Evolutionary conservation across 1,140 invertebrate species (phyloP).

Genomic region (Calliphora vicina): DNA sequence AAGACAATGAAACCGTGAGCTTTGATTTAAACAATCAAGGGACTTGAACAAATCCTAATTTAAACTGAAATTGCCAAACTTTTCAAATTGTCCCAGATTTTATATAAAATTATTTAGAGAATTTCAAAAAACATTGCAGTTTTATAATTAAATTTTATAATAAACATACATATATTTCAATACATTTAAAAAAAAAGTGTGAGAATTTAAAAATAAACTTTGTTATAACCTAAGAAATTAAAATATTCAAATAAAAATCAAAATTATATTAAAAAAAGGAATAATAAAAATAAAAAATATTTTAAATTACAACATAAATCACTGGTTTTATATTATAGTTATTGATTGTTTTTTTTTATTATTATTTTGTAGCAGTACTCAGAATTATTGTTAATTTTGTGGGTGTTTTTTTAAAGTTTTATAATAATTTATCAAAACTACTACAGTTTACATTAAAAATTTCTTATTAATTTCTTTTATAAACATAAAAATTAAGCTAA

Average conservation of each 20-base stretch:
- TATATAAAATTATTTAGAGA: no score
- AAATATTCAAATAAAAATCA: not conserved
- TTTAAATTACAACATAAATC: not conserved
- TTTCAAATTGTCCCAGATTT: no score
- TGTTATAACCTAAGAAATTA: not conserved
- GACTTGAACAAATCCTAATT: no score
- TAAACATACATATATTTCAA: no score
- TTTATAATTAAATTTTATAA: no score
- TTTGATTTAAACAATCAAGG: no score
- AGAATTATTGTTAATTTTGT: not conserved
- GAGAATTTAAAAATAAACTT: no score
- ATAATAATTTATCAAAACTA: constrained; percentile 7
- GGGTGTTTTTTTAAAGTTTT: not conserved
- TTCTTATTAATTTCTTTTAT: not conserved
- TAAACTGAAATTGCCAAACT: no score
- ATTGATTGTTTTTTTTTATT: not conserved
- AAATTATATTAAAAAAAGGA: not conserved
- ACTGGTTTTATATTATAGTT: not conserved
- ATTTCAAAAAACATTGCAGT: no score
- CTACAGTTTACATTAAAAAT: constrained; percentile 10
- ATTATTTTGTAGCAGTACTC: not conserved
- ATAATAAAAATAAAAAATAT: not conserved
- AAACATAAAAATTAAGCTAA: constrained; percentile 17
- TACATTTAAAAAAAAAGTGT: no score
- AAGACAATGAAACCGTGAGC: no score